Evolutionary conservation across 2,797 vertebrate genomes (phyloP).

Genomic region (Alca torda): DNA sequence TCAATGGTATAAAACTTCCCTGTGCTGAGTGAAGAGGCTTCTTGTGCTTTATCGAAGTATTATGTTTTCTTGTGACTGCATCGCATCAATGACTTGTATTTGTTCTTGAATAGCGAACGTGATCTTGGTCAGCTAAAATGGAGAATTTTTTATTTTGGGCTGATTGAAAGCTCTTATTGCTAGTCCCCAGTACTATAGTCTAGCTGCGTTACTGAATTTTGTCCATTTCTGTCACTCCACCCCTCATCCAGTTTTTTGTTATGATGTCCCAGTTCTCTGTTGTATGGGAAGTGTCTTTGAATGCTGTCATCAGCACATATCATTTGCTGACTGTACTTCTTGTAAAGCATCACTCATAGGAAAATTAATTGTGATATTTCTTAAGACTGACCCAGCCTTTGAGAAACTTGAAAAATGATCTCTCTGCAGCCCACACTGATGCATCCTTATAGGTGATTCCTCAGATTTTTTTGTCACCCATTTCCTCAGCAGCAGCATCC

Average conservation of each 20-base stretch:
- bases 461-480: not conserved
- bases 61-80: not conserved
- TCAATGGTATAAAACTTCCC: not conserved
- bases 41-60: not conserved
- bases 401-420: not conserved
- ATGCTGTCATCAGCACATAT: accelerated
- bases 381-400: not conserved
- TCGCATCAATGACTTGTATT: not conserved
- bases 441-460: not conserved
- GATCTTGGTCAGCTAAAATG: not conserved
- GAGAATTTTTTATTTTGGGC: not conserved
- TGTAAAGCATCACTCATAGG: not conserved
- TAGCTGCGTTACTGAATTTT: not conserved
- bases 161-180: not conserved
- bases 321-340: not conserved
- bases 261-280: not conserved
- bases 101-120: not conserved
- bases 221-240: not conserved
- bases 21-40: not conserved
- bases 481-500: not conserved
- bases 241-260: not conserved
- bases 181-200: not conserved
- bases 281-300: not conserved
- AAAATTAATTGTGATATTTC: not conserved
- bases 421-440: not conserved